Conservation (phyloP, 2,113 vertebrate genomes). For the Scomber colias region DNA sequence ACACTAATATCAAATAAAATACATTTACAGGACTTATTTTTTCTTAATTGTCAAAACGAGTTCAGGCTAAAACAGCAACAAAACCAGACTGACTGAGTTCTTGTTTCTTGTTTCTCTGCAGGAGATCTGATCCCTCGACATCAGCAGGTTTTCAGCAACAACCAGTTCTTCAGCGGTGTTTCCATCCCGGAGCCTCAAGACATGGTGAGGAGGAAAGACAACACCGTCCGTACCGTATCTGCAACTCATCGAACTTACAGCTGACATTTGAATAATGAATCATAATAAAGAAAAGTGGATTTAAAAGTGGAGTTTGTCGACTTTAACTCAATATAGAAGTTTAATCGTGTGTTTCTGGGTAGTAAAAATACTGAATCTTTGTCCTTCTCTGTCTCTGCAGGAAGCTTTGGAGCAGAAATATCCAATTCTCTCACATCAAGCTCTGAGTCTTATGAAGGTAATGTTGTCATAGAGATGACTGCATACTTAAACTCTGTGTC, state of each 20-base stretch:
- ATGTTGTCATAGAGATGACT: slow-evolving; percentile 16
- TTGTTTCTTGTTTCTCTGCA: slow-evolving; percentile 67
- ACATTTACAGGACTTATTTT: too few relatives aligned
- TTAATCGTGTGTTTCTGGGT: neutral
- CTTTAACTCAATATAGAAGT: neutral
- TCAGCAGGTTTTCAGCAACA: slow-evolving; percentile 96
- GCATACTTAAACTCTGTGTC: neutral
- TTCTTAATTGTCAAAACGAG: too few relatives aligned
- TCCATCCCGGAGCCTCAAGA: slow-evolving; percentile 93
- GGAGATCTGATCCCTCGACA: slow-evolving; percentile 96
- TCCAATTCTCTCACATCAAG: slow-evolving; percentile 88
- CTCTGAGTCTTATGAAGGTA: slow-evolving; percentile 94
- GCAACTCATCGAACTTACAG: too few relatives aligned
- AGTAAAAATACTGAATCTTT: neutral
- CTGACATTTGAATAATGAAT: too few relatives aligned
- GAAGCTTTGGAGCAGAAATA: slow-evolving; percentile 93
- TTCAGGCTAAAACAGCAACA: too few relatives aligned
- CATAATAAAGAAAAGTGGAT: too few relatives aligned
- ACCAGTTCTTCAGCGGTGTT: slow-evolving; percentile 96
- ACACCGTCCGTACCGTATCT: too few relatives aligned
- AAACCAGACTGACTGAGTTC: too few relatives aligned
- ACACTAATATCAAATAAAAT: too few relatives aligned
- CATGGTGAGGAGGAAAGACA: slow-evolving; percentile 84
- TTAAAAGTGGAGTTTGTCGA: neutral
- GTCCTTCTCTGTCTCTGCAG: slow-evolving; percentile 74